Evolutionary conservation across 2,888 invertebrate genomes (phyloP).

Genomic region (Diogma glabrata): DNA sequence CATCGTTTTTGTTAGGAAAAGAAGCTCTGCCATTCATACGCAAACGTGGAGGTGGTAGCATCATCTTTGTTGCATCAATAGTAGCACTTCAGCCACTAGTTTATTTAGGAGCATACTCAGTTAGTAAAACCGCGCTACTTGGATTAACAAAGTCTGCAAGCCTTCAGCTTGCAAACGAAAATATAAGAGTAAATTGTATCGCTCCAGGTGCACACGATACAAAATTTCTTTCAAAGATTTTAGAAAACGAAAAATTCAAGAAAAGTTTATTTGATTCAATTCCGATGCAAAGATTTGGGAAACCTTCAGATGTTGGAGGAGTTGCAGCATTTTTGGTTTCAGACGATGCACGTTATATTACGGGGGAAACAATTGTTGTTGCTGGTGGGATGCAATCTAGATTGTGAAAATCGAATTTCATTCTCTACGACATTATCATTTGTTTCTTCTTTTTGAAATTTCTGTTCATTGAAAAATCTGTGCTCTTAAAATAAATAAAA

Average conservation of each 20-base stretch:
- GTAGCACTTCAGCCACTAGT: slow-evolving; percentile 59
- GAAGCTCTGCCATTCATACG: slow-evolving; percentile 73
- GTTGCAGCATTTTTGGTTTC: slow-evolving; percentile 73
- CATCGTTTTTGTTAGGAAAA: slow-evolving; percentile 75
- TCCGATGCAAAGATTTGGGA: slow-evolving; percentile 58
- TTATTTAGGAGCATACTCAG: slow-evolving; percentile 73
- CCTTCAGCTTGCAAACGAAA: slow-evolving; percentile 59
- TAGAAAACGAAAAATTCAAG: slow-evolving; percentile 43
- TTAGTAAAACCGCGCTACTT: slow-evolving; percentile 86
- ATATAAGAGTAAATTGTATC: slow-evolving; percentile 86
- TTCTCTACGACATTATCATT: too few species aligned
- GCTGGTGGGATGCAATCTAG: slow-evolving; percentile 65
- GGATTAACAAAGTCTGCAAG: slow-evolving; percentile 79
- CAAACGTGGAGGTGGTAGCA: slow-evolving; percentile 68
- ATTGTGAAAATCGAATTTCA: too few species aligned
- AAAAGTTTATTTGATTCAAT: slow-evolving; percentile 45
- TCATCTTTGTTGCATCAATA: slow-evolving; percentile 82
- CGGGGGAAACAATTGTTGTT: slow-evolving; percentile 37
- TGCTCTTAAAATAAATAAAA: background rate
- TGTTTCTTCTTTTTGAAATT: background rate
- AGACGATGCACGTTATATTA: slow-evolving; percentile 75
- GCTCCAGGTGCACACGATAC: slow-evolving; percentile 89
- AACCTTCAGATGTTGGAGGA: slow-evolving; percentile 61
- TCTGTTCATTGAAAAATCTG: background rate
- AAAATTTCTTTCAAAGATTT: slow-evolving; percentile 64